Evolutionary conservation across 2,797 vertebrate genomes (phyloP).

Genomic region (Clarias fuscus): DNA sequence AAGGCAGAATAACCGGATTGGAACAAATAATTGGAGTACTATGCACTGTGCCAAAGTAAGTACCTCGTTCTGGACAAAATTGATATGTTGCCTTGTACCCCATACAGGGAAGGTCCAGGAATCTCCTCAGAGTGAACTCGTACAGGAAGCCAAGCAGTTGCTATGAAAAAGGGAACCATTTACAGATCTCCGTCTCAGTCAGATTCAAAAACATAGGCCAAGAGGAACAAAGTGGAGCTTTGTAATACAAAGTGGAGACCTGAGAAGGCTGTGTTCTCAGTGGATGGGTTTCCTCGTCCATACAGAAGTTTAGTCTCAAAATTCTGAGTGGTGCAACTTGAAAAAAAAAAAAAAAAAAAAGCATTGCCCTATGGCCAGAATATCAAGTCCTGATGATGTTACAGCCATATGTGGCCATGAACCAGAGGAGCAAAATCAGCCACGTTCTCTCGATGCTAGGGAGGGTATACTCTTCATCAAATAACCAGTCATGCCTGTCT

Average conservation of each 20-base stretch:
- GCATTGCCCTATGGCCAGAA: neutral
- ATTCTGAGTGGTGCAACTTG: neutral
- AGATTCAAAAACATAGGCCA: neutral
- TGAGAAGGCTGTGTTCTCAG: neutral
- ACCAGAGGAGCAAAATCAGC: neutral
- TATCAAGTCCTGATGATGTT: neutral
- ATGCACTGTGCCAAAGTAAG: conserved; percentile 18
- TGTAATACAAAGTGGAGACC: neutral
- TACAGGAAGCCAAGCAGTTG: neutral
- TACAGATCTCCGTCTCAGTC: neutral
- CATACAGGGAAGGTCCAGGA: conserved; percentile 28
- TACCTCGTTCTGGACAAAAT: conserved; percentile 6
- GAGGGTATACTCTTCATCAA: too few relatives aligned
- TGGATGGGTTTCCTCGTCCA: neutral
- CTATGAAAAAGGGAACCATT: conserved; percentile 12
- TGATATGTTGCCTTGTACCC: conserved; percentile 17
- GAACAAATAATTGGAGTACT: conserved; percentile 24
- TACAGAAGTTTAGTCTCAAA: neutral
- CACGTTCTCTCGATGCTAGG: neutral
- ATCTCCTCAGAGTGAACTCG: conserved; percentile 20
- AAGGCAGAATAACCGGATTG: conserved; percentile 43
- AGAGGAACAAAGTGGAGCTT: neutral
- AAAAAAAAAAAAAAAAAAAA: neutral
- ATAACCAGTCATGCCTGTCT: neutral
- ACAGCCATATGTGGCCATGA: too few relatives aligned